phyloP scores from a whole-genome alignment of 2,888 invertebrate genomes.

The Diaprepes abbreviatus region DNA sequence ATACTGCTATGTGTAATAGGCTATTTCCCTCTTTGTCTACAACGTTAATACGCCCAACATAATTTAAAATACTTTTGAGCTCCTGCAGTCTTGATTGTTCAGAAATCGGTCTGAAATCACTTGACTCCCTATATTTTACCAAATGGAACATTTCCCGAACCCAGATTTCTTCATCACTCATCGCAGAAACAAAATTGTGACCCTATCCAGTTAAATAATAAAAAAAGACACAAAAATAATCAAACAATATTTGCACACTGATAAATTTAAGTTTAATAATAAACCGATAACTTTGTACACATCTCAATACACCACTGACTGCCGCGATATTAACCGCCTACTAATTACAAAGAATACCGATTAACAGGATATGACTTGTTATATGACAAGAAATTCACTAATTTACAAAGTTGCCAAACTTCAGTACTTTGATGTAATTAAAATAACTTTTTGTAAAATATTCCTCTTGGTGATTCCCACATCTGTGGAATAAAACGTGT shows the following conservation, averaged over 20 bases:
- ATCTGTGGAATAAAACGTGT: too few relatives aligned
- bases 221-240: not conserved
- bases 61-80: not conserved
- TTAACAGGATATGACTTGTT: not conserved
- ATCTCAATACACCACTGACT: not conserved
- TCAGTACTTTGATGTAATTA: too few relatives aligned
- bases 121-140: not conserved
- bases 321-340: not conserved
- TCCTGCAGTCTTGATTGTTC: not conserved
- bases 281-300: too few relatives aligned
- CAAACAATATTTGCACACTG: not conserved
- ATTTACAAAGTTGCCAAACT: not conserved
- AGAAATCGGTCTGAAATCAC: not conserved
- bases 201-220: not conserved
- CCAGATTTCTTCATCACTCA: not conserved
- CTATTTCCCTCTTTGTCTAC: not conserved
- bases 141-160: not conserved
- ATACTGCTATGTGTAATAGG: conserved; percentile 2
- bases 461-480: too few relatives aligned
- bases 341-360: conserved; percentile 6
- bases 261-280: too few relatives aligned
- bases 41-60: not conserved
- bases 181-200: not conserved
- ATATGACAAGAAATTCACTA: not conserved
- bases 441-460: too few relatives aligned